A percentile compares a stretch with the other conserved stretches of the same genome.
Conservation (phyloP, 2,113 vertebrate species). For the Pseudorasbora parva region DNA sequence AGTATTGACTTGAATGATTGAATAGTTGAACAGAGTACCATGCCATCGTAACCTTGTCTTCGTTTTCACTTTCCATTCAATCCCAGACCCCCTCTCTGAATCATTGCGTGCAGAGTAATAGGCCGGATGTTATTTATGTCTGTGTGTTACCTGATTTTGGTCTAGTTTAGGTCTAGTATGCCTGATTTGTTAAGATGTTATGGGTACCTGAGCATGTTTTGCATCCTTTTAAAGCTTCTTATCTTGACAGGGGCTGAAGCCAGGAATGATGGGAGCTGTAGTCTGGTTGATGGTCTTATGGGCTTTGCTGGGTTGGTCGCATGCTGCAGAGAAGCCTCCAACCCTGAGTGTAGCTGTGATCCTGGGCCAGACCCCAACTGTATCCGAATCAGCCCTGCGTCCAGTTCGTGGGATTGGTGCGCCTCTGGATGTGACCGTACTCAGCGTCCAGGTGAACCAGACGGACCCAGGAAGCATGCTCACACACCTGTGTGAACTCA, state of each 20-base stretch:
- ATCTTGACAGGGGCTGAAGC: constrained; percentile 49
- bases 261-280: constrained; percentile 54
- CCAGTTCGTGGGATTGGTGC: constrained; percentile 44
- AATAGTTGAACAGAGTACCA: neutral
- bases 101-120: neutral
- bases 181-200: neutral
- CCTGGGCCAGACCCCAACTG: constrained; percentile 50
- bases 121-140: neutral
- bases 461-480: constrained; percentile 79
- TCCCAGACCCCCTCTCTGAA: neutral
- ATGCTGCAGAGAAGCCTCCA: constrained; percentile 53
- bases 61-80: neutral
- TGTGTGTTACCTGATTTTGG: neutral
- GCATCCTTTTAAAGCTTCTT: neutral
- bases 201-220: neutral
- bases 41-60: neutral
- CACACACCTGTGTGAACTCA: constrained; percentile 91
- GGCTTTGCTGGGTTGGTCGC: constrained; percentile 57
- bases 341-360: constrained; percentile 58
- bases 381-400: constrained; percentile 45
- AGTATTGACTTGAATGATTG: constrained; percentile 40
- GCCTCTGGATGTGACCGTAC: constrained; percentile 52
- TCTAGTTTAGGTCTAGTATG: neutral
- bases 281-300: constrained; percentile 50
- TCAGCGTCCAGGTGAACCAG: constrained; percentile 54